These are phyloP conservation scores for Hippopotamyrus pictus DNA, from an alignment of 2,797 vertebrate genomes.

Conservation along the genomic window DNA sequence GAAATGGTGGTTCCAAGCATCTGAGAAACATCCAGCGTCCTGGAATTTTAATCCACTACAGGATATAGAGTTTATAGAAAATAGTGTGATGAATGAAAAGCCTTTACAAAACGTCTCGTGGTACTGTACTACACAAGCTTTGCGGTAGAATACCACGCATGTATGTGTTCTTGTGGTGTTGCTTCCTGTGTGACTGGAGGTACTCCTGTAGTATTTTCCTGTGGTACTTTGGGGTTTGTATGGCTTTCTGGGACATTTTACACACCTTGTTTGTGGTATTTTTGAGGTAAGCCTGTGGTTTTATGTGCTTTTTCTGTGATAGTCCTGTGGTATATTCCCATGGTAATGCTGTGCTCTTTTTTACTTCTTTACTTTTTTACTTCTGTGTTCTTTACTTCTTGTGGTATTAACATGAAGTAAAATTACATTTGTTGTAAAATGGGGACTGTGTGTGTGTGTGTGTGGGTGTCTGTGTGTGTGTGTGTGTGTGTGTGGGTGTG, in stretches of 20 bases:
- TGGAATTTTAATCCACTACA: neutral
- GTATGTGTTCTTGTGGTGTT: neutral
- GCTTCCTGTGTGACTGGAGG: neutral
- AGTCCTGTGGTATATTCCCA: neutral
- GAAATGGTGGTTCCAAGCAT: neutral
- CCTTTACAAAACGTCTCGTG: neutral
- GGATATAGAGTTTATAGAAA: neutral
- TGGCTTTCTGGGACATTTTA: neutral
- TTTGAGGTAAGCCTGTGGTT: neutral
- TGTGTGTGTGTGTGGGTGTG: no score
- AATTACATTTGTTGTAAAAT: neutral
- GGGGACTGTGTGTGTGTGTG: no score
- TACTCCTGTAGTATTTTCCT: neutral
- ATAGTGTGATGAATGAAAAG: neutral
- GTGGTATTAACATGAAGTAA: neutral
- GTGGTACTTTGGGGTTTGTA: neutral
- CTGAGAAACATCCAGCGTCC: neutral
- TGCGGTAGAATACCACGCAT: neutral
- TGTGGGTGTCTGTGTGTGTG: no score
- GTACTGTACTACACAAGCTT: neutral
- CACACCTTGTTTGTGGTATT: neutral
- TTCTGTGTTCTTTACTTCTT: neutral
- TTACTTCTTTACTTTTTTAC: neutral
- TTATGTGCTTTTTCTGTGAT: neutral
- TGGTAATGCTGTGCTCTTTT: neutral